A percentile compares a stretch with the other conserved stretches of the same genome.
phyloP scores from a whole-genome alignment of 2,797 vertebrate species.

The Valencia hispanica region DNA sequence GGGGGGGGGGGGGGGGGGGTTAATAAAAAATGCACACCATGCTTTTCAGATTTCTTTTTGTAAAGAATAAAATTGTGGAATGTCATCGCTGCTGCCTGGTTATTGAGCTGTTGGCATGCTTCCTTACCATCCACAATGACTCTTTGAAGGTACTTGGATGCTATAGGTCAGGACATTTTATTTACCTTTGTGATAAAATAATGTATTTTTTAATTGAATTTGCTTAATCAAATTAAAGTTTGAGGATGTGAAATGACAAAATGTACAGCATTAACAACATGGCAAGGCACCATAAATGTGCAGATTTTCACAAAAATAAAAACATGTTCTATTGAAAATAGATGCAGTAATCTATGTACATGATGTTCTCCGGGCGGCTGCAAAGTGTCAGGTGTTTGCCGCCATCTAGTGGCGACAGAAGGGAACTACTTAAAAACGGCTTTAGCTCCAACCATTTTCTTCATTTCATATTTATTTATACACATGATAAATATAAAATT shows the following conservation, averaged over 20 bases:
- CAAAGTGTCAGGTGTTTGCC: constrained; percentile 7
- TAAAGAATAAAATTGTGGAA: neutral
- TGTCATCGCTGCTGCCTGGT: neutral
- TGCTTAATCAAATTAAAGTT: neutral
- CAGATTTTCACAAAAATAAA: neutral
- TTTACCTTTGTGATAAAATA: neutral
- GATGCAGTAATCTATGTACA: neutral
- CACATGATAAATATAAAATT: neutral
- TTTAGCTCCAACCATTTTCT: constrained; percentile 3
- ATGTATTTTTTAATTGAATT: neutral
- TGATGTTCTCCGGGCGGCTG: neutral
- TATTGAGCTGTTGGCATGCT: too few species aligned
- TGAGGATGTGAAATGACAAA: neutral
- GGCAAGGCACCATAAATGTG: neutral
- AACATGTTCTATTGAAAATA: too few species aligned
- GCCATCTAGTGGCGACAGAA: constrained; percentile 56
- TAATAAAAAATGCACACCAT: neutral
- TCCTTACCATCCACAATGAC: neutral
- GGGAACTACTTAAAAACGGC: constrained; percentile 4
- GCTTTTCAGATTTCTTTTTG: neutral
- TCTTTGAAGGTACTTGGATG: too few species aligned
- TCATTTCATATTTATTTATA: too few species aligned
- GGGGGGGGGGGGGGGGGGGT: neutral
- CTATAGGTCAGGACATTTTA: neutral
- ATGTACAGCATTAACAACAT: neutral